Evolutionary conservation across 2,888 invertebrate genomes (phyloP).

Genomic region (Lamellibrachia columna): DNA sequence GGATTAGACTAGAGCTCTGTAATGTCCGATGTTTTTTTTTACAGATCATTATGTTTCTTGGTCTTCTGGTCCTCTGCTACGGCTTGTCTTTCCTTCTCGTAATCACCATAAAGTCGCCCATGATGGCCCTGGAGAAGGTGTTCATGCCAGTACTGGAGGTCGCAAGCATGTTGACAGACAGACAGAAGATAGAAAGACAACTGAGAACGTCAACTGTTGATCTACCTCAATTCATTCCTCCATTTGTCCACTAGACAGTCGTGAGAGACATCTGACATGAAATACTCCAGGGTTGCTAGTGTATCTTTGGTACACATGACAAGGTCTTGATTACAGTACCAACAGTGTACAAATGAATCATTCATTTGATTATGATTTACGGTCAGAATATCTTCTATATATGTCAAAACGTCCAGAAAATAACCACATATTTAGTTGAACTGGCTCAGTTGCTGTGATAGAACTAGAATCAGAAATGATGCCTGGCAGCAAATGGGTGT

Average conservation of each 20-base stretch:
- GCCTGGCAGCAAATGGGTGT: too few species aligned
- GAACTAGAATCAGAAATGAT: background rate
- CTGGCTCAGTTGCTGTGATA: background rate
- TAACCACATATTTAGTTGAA: too few species aligned
- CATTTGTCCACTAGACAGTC: background rate
- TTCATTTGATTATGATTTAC: background rate
- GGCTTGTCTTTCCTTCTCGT: constrained; percentile 37
- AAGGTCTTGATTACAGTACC: background rate
- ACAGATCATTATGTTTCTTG: constrained; percentile 39
- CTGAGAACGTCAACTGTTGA: background rate
- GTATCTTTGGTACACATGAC: background rate
- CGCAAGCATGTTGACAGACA: background rate
- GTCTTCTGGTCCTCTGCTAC: constrained; percentile 37
- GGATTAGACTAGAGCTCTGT: too few species aligned
- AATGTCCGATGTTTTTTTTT: constrained; percentile 16
- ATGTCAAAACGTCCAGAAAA: too few species aligned
- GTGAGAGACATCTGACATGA: background rate
- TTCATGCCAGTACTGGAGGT: constrained; percentile 13
- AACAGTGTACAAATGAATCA: background rate
- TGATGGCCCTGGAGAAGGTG: constrained; percentile 38
- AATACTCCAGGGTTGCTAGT: background rate
- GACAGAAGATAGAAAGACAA: background rate
- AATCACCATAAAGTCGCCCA: constrained; percentile 38
- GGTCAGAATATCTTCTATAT: too few species aligned
- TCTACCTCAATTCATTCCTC: background rate